Conservation (phyloP, 1,140 invertebrate genomes). For the Drosophila prosaltans region DNA sequence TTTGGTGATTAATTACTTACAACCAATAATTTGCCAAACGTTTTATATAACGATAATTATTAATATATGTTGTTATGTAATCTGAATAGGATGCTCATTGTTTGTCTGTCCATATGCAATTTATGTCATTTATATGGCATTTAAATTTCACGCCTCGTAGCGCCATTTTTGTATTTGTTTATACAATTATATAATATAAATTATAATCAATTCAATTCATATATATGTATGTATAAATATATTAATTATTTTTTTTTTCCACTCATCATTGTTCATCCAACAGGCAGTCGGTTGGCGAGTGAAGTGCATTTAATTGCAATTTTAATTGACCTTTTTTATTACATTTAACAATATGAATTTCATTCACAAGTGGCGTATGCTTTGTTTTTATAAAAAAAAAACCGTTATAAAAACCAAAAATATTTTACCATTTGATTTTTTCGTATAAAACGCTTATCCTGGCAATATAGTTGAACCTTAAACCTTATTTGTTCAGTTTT, state of each 20-base stretch:
- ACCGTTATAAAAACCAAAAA: background rate
- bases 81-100: background rate
- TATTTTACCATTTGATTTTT: no score
- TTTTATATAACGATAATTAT: conserved; percentile 41
- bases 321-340: conserved; percentile 57
- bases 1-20: conserved; percentile 74
- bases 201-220: conserved; percentile 65
- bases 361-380: conserved; percentile 36
- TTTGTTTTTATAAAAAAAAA: conserved; percentile 10
- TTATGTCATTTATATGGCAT: conserved; percentile 3
- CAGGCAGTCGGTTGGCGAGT: background rate
- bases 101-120: background rate
- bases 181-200: conserved; percentile 48
- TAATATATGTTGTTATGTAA: conserved; percentile 26
- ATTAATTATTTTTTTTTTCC: conserved; percentile 22
- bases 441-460: no score
- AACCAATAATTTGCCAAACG: conserved; percentile 55
- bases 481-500: no score
- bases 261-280: background rate
- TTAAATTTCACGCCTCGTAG: conserved; percentile 31
- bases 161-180: conserved; percentile 30
- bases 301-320: conserved; percentile 54
- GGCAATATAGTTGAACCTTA: no score
- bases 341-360: conserved; percentile 14
- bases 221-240: conserved; percentile 18